A percentile compares a stretch with the other conserved stretches of the same genome.
Conservation (phyloP, 53 echinoderm and acorn worm genomes). For the Luidia sarsii region DNA sequence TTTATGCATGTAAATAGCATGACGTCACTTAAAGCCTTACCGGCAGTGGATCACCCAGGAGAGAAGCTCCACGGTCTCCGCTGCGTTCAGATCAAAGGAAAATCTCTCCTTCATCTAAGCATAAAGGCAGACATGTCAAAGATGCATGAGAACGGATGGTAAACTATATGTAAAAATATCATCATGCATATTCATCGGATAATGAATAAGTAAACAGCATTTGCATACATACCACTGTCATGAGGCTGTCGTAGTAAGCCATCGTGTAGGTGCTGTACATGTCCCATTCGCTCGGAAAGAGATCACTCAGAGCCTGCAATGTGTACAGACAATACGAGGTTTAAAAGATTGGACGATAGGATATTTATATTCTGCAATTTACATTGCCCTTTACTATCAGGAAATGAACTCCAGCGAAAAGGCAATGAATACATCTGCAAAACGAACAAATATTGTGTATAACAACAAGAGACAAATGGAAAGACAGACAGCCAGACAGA, state of each 20-base stretch:
- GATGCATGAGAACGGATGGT: neutral
- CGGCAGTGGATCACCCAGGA: slow-evolving; percentile 40
- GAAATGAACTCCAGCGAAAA: too few relatives aligned
- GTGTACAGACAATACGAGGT: too few relatives aligned
- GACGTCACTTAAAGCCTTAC: slow-evolving; percentile 4
- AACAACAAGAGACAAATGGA: too few relatives aligned
- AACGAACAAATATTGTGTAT: too few relatives aligned
- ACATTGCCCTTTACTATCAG: too few relatives aligned
- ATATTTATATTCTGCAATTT: too few relatives aligned
- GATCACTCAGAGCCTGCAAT: neutral
- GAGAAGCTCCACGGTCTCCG: slow-evolving; percentile 32
- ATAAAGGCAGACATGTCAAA: neutral
- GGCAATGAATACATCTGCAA: too few relatives aligned
- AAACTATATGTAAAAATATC: neutral
- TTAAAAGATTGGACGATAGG: too few relatives aligned
- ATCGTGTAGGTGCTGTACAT: slow-evolving; percentile 21
- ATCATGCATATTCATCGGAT: neutral
- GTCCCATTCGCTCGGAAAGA: slow-evolving; percentile 31
- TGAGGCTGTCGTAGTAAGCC: slow-evolving; percentile 28
- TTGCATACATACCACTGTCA: slow-evolving; percentile 23
- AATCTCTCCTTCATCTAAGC: slow-evolving; percentile 40
- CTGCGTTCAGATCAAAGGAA: slow-evolving; percentile 23
- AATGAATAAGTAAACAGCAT: too few relatives aligned
- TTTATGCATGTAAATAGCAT: neutral
- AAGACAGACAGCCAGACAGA: too few relatives aligned